Base-by-base conservation (phyloP, 2,888 invertebrate species). In the Arctia plantaginis region DNA sequence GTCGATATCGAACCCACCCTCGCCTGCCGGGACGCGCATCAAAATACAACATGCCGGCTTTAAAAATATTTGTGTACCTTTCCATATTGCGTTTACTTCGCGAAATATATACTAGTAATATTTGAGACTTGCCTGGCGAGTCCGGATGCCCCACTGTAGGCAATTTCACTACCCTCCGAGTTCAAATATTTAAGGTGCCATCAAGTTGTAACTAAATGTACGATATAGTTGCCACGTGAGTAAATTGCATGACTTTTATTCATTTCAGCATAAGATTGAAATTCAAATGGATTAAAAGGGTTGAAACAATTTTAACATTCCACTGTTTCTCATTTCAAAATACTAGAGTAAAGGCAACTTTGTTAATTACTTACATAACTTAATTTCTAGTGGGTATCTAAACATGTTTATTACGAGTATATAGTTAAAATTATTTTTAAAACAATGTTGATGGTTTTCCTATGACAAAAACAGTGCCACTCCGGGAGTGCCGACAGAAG, bases 21-120 rank as follows among this genome's bases (percentile, higher is more conserved):
- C 75, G 78, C 79, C 68, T 76, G 77, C 79, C 68, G 69, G 73
- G 75, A 70, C 83, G 81, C 81, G 80, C 84, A 84, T 88, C 88
- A 84, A 87, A 88, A 86, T 85, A 88, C 85, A 86, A 85, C 85
- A 86, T 80, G 71, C 80, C 75, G 81, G 81, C 80, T 84, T 86
- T 86, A 82, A 88, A 88, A 88, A 89, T 89, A 88, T 88, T 87
- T 87, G 85, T 87, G 78, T 84, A 83, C 82, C 81, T 85, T 85
- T 86, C 85, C 82, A 83, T 84, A 85, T 83, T 79, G 73, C 75
- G 70, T 80, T 82, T 76, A 76, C 79, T 76, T 51, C 20, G 73
- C 64, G 73, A 83, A 77, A 79, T 82, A 72, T 80, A 72, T 76
- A 75, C 67, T 80, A 80, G 75, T 81, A 72, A 77, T 73, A 65